Base-by-base conservation (phyloP, 2,888 invertebrate genomes). In the Selenia dentaria region DNA sequence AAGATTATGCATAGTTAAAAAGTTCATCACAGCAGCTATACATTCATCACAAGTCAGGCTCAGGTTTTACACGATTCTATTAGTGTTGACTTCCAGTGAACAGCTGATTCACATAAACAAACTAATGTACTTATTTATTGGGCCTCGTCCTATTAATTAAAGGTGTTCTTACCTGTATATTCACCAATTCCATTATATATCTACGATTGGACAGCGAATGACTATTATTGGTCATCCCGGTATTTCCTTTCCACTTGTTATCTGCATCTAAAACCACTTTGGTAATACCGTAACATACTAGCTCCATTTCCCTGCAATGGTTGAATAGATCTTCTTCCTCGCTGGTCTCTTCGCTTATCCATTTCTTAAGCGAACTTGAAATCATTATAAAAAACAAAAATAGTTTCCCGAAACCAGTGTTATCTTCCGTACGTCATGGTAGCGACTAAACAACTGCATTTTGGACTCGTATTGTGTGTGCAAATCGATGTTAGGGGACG, bases 271-370 rank as follows among this genome's bases (percentile, higher is more conserved):
- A 74, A 52, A 90, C 67, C 43, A 89, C 81, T 71, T 82, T 86
- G 1, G 85, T 88, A 13, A 88, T 74, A 57, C 83, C 74, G 81
- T 83, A 74, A 81, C 86, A 87, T 49, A 86, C 90, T 13, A 71
- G 70, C 59, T 90, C 88, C 72, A 93, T 83, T 56, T 91, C 88
- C 40, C 80, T 86, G 57, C 92, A 92, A 51, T 91, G 88, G 24
- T 60, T 66, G 62, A 92, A 93, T 14, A 92, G 60, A 22, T 81
- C 84, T 43, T 86, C 84, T 50, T 91, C 89, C 0, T 92, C 92
- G 0, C 74, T 67, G 1, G 82, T 83, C 64, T 93, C 92, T 35
- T 90, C 79, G 53, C 92, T 92, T 12, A 93, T 81, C 93, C 93
- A 93, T 79, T 85, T 87, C 51, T 81, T 86, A 18, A 72, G 66